Conservation (phyloP, 2,113 vertebrate species). For the Phodopus roborovskii region DNA sequence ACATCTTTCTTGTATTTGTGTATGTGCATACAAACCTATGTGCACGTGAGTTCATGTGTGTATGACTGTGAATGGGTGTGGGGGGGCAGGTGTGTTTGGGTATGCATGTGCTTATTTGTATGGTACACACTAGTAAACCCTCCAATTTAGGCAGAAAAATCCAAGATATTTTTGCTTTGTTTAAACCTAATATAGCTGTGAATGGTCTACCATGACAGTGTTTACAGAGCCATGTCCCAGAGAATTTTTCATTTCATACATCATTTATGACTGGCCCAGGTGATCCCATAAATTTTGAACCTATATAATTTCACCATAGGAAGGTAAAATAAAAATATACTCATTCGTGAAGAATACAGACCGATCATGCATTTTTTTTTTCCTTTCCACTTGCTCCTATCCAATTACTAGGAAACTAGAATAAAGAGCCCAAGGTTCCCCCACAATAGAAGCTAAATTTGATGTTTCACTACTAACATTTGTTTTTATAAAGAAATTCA, state of each 20-base stretch:
- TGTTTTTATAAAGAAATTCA: conserved; percentile 32
- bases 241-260: conserved; percentile 74
- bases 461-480: not conserved
- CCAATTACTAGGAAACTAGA: not conserved
- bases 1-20: not conserved
- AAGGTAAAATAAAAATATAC: conserved; percentile 61
- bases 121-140: not conserved
- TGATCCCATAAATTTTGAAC: conserved; percentile 5
- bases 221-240: conserved; percentile 50
- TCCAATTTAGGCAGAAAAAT: conserved; percentile 32
- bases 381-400: not conserved
- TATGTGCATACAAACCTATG: not conserved
- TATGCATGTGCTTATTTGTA: not conserved
- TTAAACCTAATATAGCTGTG: conserved; percentile 63
- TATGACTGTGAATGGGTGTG: not conserved
- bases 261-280: conserved; percentile 61
- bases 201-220: conserved; percentile 44
- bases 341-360: conserved; percentile 31
- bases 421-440: not conserved
- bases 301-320: not conserved
- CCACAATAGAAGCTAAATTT: conserved; percentile 30
- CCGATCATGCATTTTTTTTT: not conserved
- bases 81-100: not conserved
- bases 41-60: not conserved
- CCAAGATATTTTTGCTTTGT: conserved; percentile 33